Evolutionary conservation across 2,888 invertebrate genomes (phyloP).

Genomic region (Tenthredo distinguenda): DNA sequence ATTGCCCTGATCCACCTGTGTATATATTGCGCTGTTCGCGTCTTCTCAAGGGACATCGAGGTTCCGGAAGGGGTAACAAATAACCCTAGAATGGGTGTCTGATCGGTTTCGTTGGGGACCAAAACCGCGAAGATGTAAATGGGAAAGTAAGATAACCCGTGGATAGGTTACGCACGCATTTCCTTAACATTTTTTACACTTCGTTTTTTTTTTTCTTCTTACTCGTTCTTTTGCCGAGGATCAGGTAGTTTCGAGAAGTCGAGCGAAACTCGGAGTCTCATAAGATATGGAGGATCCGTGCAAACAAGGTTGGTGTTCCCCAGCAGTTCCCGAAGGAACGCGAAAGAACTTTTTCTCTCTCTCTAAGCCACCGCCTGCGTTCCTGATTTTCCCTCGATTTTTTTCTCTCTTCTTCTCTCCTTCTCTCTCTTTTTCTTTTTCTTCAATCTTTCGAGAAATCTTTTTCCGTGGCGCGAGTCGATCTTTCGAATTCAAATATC

Average conservation of each 20-base stretch:
- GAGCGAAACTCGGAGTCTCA: constrained; percentile 32
- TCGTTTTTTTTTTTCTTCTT: neutral
- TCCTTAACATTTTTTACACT: constrained; percentile 3
- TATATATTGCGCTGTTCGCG: neutral
- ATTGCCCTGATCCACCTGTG: neutral
- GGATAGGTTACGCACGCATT: constrained; percentile 39
- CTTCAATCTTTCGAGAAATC: neutral
- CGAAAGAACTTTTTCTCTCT: constrained; percentile 12
- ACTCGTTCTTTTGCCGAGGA: neutral
- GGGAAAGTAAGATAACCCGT: constrained; percentile 20
- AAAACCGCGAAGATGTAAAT: constrained; percentile 31
- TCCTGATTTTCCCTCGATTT: constrained; percentile 4
- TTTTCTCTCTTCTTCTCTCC: neutral
- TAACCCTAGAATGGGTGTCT: neutral
- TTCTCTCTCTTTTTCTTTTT: neutral
- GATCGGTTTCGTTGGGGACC: constrained; percentile 38
- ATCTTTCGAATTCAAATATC: neutral
- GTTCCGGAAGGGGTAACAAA: constrained; percentile 9
- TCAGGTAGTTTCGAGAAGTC: constrained; percentile 24
- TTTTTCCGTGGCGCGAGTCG: neutral
- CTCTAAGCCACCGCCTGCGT: neutral
- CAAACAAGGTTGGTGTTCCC: constrained; percentile 44
- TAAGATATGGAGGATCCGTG: constrained; percentile 49
- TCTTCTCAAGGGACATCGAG: constrained; percentile 13
- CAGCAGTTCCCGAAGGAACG: constrained; percentile 45